Evolutionary conservation across 1,140 invertebrate species (phyloP).

Genomic region (Aphis gossypii): DNA sequence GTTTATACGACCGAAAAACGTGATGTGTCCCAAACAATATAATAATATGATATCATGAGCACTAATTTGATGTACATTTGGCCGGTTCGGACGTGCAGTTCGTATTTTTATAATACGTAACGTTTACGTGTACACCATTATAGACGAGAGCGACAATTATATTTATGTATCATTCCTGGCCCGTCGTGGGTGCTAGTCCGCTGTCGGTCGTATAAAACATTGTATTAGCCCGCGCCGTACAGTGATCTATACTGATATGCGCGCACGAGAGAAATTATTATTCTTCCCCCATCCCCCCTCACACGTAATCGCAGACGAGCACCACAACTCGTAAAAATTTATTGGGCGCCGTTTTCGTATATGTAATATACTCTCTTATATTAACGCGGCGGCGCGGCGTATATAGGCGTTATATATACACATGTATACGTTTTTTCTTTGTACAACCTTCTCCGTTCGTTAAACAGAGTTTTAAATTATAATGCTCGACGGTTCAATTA

Average conservation of each 20-base stretch:
- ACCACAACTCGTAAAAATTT: not conserved
- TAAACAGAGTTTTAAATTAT: not conserved
- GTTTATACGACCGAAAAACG: not conserved
- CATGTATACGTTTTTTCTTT: not conserved
- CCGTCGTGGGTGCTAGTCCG: not conserved
- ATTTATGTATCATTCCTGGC: not conserved
- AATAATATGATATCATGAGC: not conserved
- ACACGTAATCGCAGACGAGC: not conserved
- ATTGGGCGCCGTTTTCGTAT: conserved; percentile 35
- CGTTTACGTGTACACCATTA: not conserved
- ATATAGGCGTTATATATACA: not conserved
- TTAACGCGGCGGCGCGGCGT: not conserved
- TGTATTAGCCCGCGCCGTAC: not conserved
- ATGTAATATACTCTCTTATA: not conserved
- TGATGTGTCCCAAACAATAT: not conserved
- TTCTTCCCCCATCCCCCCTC: not conserved
- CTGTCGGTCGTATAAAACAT: not conserved
- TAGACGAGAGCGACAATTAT: not conserved
- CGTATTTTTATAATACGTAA: not conserved
- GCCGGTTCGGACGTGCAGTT: not conserved
- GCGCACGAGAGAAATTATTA: not conserved
- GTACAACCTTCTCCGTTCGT: not conserved
- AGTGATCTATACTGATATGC: not conserved
- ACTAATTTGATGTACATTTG: not conserved
- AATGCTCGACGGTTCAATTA: not conserved